Conservation (phyloP, 2,888 invertebrate genomes). For the Drosophila rellima region DNA sequence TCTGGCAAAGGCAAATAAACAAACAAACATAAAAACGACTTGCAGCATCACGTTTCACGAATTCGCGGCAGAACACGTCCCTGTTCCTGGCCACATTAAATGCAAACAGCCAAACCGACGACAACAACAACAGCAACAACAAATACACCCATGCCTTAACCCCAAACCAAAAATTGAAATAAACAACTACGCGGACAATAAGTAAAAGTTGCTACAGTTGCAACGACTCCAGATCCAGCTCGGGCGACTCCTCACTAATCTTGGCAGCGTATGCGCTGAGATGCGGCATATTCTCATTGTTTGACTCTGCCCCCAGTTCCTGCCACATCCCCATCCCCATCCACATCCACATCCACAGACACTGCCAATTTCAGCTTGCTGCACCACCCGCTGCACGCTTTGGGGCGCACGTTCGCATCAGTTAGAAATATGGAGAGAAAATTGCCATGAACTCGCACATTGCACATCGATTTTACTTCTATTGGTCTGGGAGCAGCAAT, state of each 20-base stretch:
- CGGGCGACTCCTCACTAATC: conserved; percentile 47
- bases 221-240: conserved; percentile 49
- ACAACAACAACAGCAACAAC: conserved; percentile 28
- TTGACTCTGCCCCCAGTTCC: conserved; percentile 18
- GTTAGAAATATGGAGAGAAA: conserved; percentile 69
- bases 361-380: conserved; percentile 16
- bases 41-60: conserved; percentile 81
- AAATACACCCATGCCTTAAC: conserved; percentile 21
- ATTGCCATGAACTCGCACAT: conserved; percentile 63
- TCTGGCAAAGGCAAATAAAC: conserved; percentile 45
- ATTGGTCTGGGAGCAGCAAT: conserved; percentile 23
- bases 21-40: conserved; percentile 68
- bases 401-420: conserved; percentile 64
- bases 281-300: conserved; percentile 59
- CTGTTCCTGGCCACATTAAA: conserved; percentile 73
- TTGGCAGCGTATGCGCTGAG: conserved; percentile 55
- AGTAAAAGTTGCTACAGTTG: conserved; percentile 75
- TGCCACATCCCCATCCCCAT: conserved; percentile 3
- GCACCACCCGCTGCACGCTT: conserved; percentile 52
- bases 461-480: conserved; percentile 41
- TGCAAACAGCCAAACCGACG: conserved; percentile 65
- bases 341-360: neutral
- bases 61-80: conserved; percentile 80
- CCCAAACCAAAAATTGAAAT: conserved; percentile 65
- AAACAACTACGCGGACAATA: conserved; percentile 72